phyloP scores from a whole-genome alignment of 1,140 invertebrate genomes.

The Battus philenor region DNA sequence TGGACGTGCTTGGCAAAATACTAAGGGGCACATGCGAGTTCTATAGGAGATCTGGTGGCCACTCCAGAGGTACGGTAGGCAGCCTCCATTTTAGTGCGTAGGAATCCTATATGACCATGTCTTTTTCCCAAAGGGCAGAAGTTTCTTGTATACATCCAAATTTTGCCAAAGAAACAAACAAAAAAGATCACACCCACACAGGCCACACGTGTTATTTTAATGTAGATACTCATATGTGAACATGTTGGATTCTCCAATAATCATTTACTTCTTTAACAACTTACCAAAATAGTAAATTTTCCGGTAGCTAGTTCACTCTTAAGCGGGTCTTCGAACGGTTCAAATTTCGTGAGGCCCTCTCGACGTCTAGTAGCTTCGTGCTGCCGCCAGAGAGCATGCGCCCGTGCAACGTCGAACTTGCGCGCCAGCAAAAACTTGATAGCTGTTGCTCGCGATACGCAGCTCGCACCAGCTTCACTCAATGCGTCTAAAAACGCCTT shows the following conservation, averaged over 20 bases:
- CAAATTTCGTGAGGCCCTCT: slow-evolving; percentile 90
- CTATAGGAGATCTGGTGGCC: too few relatives aligned
- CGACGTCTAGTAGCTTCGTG: slow-evolving; percentile 91
- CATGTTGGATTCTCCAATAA: too few relatives aligned
- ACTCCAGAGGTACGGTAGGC: too few relatives aligned
- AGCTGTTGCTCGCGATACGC: slow-evolving; percentile 83
- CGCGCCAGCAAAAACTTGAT: slow-evolving; percentile 96
- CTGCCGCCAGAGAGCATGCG: slow-evolving; percentile 91
- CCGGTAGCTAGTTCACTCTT: slow-evolving; percentile 92
- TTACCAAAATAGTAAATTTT: slow-evolving; percentile 97
- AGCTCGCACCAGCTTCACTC: slow-evolving; percentile 79
- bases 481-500: slow-evolving; percentile 87
- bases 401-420: slow-evolving; percentile 94
- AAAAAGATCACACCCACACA: not conserved
- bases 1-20: too few relatives aligned
- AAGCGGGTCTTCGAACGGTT: slow-evolving; percentile 88
- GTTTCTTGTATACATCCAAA: too few relatives aligned
- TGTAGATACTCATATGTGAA: not conserved
- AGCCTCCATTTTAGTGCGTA: too few relatives aligned
- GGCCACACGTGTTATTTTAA: not conserved
- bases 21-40: too few relatives aligned
- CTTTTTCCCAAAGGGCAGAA: too few relatives aligned
- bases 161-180: not conserved
- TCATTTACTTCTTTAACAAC: slow-evolving; percentile 42
- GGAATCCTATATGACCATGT: too few relatives aligned